These are phyloP conservation scores for Prolemur simus DNA, from an alignment of 2,113 vertebrate species.

Conservation along the genomic window DNA sequence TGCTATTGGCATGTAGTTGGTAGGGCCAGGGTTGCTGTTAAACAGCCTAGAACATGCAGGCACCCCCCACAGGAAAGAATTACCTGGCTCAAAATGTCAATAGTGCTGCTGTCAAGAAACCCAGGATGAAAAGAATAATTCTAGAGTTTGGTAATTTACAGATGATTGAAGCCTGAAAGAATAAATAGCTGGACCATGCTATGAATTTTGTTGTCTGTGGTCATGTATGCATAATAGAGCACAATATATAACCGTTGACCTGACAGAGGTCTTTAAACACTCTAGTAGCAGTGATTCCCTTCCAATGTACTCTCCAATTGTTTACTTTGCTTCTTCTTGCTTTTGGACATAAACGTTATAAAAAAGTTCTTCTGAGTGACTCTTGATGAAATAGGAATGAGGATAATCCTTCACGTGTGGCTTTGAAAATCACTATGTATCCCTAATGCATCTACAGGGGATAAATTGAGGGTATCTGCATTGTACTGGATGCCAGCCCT, in stretches of 20 bases:
- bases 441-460: neutral
- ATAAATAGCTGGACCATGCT: neutral
- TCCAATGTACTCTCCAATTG: neutral
- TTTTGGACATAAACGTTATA: neutral
- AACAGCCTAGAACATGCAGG: neutral
- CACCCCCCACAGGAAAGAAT: neutral
- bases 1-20: neutral
- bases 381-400: conserved; percentile 45
- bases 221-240: neutral
- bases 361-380: neutral
- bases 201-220: neutral
- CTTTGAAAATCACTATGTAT: neutral
- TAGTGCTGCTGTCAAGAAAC: neutral
- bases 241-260: neutral
- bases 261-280: neutral
- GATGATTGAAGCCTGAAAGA: neutral
- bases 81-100: neutral
- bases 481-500: neutral
- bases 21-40: neutral
- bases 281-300: neutral
- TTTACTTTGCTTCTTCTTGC: conserved; percentile 16
- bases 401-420: neutral
- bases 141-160: neutral
- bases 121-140: neutral
- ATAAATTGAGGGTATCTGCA: neutral